Evolutionary conservation across 2,797 vertebrate species (phyloP).

Genomic region (Pogonophryne albipinna): DNA sequence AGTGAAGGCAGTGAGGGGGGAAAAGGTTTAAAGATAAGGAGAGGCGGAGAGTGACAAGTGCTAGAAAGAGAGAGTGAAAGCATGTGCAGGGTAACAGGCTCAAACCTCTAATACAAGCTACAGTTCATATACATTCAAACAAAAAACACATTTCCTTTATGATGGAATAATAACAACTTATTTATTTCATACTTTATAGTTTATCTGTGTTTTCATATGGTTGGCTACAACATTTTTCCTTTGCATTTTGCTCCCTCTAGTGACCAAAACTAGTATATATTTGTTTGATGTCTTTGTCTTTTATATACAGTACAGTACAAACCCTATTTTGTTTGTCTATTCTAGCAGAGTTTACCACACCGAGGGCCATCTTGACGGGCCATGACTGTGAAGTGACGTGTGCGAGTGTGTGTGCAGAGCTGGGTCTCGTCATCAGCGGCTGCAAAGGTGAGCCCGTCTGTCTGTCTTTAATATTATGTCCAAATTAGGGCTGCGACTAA

Average conservation of each 20-base stretch:
- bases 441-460: conserved; percentile 89
- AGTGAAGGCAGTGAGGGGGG: conserved; percentile 64
- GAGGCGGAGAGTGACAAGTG: conserved; percentile 66
- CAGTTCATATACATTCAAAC: neutral
- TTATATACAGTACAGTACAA: neutral
- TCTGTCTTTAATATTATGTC: neutral
- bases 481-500: neutral
- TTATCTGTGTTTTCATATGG: neutral
- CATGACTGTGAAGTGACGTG: conserved; percentile 97
- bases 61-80: conserved; percentile 44
- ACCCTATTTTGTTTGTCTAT: conserved; percentile 45
- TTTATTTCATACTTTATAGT: neutral
- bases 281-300: neutral
- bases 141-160: neutral
- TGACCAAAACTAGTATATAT: conserved; percentile 33
- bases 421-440: conserved; percentile 96
- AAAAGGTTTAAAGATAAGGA: conserved; percentile 57
- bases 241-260: conserved; percentile 55
- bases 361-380: conserved; percentile 94
- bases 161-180: neutral
- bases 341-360: conserved; percentile 90
- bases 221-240: neutral
- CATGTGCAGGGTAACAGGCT: conserved; percentile 15
- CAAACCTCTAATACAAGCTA: neutral
- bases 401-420: conserved; percentile 93